A percentile compares a stretch with the other conserved stretches of the same genome.
These are phyloP conservation scores for Meganola albula DNA, from an alignment of 2,888 invertebrate genomes.

Conservation along the genomic window DNA sequence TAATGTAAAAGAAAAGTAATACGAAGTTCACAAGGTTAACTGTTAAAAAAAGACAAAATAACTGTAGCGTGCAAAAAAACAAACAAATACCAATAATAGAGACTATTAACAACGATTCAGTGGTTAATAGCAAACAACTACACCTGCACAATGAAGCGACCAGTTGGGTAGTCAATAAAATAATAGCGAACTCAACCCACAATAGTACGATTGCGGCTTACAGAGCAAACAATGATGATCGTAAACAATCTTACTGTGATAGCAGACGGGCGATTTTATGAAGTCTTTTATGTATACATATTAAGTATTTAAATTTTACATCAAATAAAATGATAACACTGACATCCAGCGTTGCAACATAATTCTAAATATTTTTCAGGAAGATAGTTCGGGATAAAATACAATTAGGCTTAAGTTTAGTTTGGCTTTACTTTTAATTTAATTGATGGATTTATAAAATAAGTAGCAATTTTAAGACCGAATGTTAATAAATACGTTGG, in stretches of 20 bases:
- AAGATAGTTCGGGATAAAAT: no score
- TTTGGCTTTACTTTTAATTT: no score
- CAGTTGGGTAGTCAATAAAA: constrained; percentile 61
- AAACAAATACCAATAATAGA: constrained; percentile 18
- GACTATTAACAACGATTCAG: constrained; percentile 23
- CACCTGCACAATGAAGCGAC: constrained; percentile 40
- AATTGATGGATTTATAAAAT: no score
- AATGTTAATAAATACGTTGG: no score
- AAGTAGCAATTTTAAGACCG: no score
- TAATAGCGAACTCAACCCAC: constrained; percentile 43
- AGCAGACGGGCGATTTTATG: constrained; percentile 27
- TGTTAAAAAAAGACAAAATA: no score
- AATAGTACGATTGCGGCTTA: constrained; percentile 39
- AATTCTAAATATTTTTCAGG: no score
- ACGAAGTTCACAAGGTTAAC: no score
- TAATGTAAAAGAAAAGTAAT: no score
- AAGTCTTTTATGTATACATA: constrained; percentile 3
- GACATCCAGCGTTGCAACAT: no score
- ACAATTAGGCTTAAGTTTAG: constrained; percentile 4
- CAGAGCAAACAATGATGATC: constrained; percentile 52
- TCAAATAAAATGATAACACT: no score
- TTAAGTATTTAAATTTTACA: no score
- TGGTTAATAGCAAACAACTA: constrained; percentile 34
- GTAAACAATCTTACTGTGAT: constrained; percentile 43
- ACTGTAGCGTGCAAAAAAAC: constrained; percentile 4